phyloP scores from a whole-genome alignment of 2,888 invertebrate genomes.

The Caprella mutica region DNA sequence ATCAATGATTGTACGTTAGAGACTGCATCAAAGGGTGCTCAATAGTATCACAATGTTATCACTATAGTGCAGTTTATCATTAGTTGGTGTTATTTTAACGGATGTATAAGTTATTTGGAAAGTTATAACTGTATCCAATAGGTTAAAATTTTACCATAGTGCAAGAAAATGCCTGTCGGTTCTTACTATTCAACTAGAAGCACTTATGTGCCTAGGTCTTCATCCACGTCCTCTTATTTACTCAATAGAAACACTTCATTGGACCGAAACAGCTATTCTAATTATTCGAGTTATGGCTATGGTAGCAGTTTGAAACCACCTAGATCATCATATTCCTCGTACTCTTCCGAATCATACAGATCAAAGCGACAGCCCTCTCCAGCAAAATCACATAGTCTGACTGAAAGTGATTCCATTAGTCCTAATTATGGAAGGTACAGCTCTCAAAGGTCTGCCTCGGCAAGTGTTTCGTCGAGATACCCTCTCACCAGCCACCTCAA shows the following conservation, averaged over 20 bases:
- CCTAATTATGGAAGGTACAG: too few species aligned
- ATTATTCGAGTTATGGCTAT: background rate
- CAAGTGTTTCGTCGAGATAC: constrained; percentile 8
- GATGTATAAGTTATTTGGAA: too few species aligned
- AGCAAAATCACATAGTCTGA: constrained; percentile 13
- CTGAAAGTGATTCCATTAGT: constrained; percentile 16
- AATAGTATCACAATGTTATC: too few species aligned
- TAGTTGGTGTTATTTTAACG: too few species aligned
- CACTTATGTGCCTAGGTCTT: constrained; percentile 8
- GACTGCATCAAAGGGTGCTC: too few species aligned
- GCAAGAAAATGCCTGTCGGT: constrained; percentile 3
- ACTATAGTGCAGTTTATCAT: too few species aligned
- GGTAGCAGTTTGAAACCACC: constrained; percentile 17
- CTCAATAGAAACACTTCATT: constrained; percentile 24
- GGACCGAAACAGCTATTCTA: constrained; percentile 21
- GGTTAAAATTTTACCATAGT: too few species aligned
- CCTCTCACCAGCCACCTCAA: constrained; percentile 2
- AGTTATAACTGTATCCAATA: too few species aligned
- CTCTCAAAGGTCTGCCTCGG: background rate
- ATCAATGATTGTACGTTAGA: too few species aligned
- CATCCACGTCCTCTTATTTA: constrained; percentile 19
- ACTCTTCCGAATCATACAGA: constrained; percentile 26
- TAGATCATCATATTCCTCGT: constrained; percentile 26
- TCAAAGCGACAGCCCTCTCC: constrained; percentile 23
- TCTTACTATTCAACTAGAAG: constrained; percentile 5